Evolutionary conservation across 2,797 vertebrate genomes (phyloP), one percentile per base, ranked within the genome.

Genomic region (Platalea minor): DNA sequence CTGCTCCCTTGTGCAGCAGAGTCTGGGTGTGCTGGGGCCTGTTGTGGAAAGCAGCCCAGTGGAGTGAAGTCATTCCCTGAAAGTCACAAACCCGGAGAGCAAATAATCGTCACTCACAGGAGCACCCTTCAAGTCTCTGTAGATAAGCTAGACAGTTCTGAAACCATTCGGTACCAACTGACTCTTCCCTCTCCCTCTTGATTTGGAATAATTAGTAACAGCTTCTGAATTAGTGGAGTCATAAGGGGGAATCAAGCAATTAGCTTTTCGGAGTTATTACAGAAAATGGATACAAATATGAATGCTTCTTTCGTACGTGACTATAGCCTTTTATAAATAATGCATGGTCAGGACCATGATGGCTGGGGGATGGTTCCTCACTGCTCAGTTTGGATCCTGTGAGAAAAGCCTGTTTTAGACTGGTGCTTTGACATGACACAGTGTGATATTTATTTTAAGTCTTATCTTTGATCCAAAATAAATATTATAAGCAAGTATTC

Each of bases 31-130:
- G 99, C 69, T 99, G 98, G 6, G 98, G 98, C 45, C 96, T 98
- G 95, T 98, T 99, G 95, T 99, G 99, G 96, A 99, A 99, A 8
- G 98, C 98, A 28, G 99, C 98, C 99, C 99, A 99, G 72, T 99
- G 99, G 45, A 99, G 98, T 5, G 99, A 98, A 5, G 99, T 98
- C 99, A 99, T 99, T 51, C 99, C 98, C 99, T 99, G 93, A 87
- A 97, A 95, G 83, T 17, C 92, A 97, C n/a, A 95, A 95, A 72
- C 19, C 43, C 57, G 11, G 50, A 70, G 33, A 68, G 12, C 25
- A 81, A 87, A 78, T 46, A 90, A 65, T 17, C 25, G 5, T 78
- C 17, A 59, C 21, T 57, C 50, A 60, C 15, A 50, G 77, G 15
- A 83, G 26, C 8, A 31, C 8, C 13, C 14, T 83, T 60, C 26